Evolutionary conservation across 1,140 invertebrate species (phyloP).

Genomic region (Drosophila ercepeae): DNA sequence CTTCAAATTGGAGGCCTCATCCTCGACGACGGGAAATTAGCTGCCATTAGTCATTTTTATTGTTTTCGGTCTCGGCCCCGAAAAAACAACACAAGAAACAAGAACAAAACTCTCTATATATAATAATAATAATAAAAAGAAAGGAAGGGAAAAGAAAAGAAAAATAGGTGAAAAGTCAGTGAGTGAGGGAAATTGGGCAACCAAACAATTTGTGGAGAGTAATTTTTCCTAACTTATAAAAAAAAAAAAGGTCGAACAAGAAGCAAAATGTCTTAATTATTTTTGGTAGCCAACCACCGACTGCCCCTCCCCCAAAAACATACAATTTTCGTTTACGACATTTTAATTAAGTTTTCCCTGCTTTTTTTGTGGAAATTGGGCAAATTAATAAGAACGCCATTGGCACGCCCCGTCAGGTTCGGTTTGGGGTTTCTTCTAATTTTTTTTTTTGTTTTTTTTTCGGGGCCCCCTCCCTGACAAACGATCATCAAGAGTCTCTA

Average conservation of each 20-base stretch:
- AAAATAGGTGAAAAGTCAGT: constrained; percentile 1
- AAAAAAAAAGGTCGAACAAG: constrained; percentile 40
- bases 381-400: constrained; percentile 81
- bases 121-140: not conserved
- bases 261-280: constrained; percentile 82
- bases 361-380: constrained; percentile 70
- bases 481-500: constrained; percentile 49
- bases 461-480: not conserved
- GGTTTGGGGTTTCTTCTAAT: constrained; percentile 2
- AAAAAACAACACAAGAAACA: constrained; percentile 23
- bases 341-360: constrained; percentile 82
- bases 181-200: constrained; percentile 63
- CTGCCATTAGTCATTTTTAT: constrained; percentile 82
- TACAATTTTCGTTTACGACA: constrained; percentile 82
- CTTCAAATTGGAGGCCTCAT: constrained; percentile 31
- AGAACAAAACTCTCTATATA: constrained; percentile 7
- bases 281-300: constrained; percentile 52
- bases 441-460: not conserved
- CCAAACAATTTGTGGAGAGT: constrained; percentile 77
- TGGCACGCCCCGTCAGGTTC: constrained; percentile 73
- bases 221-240: constrained; percentile 70
- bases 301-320: constrained; percentile 50
- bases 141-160: not conserved
- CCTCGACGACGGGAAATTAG: constrained; percentile 74
- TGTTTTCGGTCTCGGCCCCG: constrained; percentile 73